Evolutionary conservation across 2,113 vertebrate genomes (phyloP).

Genomic region (Mystacornis crossleyi): DNA sequence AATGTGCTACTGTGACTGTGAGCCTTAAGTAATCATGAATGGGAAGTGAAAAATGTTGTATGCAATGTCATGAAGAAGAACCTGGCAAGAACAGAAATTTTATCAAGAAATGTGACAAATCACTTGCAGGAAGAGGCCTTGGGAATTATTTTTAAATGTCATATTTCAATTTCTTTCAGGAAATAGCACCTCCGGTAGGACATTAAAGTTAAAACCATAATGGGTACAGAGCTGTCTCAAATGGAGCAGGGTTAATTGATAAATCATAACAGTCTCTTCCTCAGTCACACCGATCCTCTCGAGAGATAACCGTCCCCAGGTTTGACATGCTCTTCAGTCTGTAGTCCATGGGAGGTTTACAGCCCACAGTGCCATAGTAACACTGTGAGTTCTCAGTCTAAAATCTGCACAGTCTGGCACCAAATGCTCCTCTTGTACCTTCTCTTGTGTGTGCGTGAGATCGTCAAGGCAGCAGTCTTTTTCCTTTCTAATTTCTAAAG

Average conservation of each 20-base stretch:
- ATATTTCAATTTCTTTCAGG: not conserved
- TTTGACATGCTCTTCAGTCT: not conserved
- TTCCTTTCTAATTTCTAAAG: not conserved
- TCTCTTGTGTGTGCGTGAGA: not conserved
- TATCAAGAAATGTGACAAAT: not conserved
- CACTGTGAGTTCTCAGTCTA: not conserved
- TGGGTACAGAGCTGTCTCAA: not conserved
- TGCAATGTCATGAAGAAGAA: not conserved
- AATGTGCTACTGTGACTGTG: not conserved
- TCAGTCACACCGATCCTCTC: not conserved
- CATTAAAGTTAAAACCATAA: not conserved
- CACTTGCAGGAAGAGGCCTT: not conserved
- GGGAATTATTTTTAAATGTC: not conserved
- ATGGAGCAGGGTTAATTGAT: not conserved
- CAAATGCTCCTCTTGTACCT: not conserved
- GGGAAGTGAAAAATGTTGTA: not conserved
- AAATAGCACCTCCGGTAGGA: not conserved
- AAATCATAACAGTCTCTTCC: not conserved
- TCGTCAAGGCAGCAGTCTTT: not conserved
- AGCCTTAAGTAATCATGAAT: not conserved
- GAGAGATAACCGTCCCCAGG: not conserved
- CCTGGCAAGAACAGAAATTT: not conserved
- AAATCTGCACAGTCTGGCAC: not conserved
- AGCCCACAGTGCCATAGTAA: not conserved
- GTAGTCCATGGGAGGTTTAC: not conserved